A percentile compares a stretch with the other conserved stretches of the same genome.
Evolutionary conservation across 2,888 invertebrate species (phyloP).

Genomic region (Drosophila nr. perissopoda): DNA sequence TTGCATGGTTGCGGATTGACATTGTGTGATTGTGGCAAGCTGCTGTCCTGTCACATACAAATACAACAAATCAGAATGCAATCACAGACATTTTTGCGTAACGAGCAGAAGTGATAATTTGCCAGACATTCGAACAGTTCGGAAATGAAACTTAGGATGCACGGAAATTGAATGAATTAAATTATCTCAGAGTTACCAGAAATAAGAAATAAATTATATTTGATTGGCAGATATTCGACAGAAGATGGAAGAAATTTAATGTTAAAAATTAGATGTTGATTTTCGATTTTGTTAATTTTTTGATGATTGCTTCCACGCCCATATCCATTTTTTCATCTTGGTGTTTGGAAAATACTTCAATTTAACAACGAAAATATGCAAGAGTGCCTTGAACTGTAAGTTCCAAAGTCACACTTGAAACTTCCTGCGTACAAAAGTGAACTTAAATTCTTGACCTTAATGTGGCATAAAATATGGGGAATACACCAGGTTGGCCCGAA

Average conservation of each 20-base stretch:
- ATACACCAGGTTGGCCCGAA: constrained; percentile 57
- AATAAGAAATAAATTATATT: background rate
- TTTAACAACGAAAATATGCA: background rate
- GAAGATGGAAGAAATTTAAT: background rate
- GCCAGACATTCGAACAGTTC: constrained; percentile 8
- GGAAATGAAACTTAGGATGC: background rate
- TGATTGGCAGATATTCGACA: background rate
- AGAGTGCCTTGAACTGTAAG: background rate
- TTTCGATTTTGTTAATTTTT: too few relatives aligned
- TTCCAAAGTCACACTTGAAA: constrained; percentile 25
- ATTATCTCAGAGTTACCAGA: background rate
- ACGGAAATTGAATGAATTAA: constrained; percentile 11
- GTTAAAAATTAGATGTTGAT: background rate
- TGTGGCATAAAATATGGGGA: constrained; percentile 64
- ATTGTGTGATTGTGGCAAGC: constrained; percentile 43
- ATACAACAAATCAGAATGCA: constrained; percentile 61
- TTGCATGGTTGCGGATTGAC: constrained; percentile 65
- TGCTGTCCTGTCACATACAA: constrained; percentile 40
- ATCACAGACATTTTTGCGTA: constrained; percentile 56
- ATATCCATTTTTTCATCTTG: background rate
- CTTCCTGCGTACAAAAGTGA: constrained; percentile 23
- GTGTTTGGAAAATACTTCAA: background rate
- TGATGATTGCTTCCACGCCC: background rate
- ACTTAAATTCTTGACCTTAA: constrained; percentile 30
- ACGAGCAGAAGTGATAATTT: constrained; percentile 31